Evolutionary conservation across 2,113 vertebrate species (phyloP).

Genomic region (Mesoclemmys tuberculata): DNA sequence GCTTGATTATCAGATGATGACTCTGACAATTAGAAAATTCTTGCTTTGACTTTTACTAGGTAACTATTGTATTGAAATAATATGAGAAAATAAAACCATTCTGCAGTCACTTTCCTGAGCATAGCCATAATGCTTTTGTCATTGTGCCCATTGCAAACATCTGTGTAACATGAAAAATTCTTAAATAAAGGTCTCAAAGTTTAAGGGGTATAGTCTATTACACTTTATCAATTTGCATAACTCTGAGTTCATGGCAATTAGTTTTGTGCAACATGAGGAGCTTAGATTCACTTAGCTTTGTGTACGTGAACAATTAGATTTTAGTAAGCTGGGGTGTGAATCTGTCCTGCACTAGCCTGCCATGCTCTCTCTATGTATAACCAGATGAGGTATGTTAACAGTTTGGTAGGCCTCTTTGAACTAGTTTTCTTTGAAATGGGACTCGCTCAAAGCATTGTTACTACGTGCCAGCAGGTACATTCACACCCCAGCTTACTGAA

Average conservation of each 20-base stretch:
- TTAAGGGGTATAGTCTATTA: not conserved
- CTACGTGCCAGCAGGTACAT: not conserved
- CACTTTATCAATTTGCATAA: not conserved
- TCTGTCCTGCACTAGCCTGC: not conserved
- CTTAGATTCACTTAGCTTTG: not conserved
- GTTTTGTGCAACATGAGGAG: not conserved
- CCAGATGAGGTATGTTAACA: not conserved
- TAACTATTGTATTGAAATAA: constrained; percentile 9
- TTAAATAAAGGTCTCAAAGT: not conserved
- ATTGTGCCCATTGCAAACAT: not conserved
- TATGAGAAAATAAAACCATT: not conserved
- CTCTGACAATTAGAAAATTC: not conserved
- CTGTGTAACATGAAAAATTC: not conserved
- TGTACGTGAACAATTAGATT: not conserved
- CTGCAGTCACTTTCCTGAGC: not conserved
- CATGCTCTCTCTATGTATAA: not conserved
- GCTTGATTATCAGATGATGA: not conserved
- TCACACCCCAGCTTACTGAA: too few relatives aligned
- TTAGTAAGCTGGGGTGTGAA: not conserved
- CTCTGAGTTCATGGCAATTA: not conserved
- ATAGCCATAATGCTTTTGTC: not conserved
- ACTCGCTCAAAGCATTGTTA: not conserved
- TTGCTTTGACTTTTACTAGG: not conserved
- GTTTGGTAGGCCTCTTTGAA: not conserved
- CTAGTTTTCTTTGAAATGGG: not conserved